Percentiles rank a stretch among this genome's conserved stretches.
These are phyloP conservation scores for Neopipo cinnamomea DNA, from an alignment of 2,113 vertebrate genomes.

Conservation along the genomic window DNA sequence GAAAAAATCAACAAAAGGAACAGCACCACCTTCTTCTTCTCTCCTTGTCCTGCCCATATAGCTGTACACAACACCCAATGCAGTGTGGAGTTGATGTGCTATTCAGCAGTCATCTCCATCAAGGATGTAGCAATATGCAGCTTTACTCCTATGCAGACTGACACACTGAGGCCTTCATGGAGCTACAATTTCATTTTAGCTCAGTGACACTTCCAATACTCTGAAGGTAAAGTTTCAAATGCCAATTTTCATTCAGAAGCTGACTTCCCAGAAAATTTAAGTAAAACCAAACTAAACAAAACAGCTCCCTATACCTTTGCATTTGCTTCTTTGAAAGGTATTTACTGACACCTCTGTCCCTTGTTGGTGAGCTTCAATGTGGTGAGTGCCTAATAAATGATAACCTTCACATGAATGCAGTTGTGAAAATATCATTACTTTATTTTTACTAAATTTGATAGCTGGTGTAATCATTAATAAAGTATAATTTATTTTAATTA, in stretches of 20 bases:
- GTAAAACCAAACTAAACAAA: neutral
- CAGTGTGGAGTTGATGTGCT: neutral
- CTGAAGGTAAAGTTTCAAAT: neutral
- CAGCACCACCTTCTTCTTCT: neutral
- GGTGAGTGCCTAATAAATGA: neutral
- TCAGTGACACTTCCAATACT: rapidly evolving
- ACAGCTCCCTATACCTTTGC: neutral
- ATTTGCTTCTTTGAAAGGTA: neutral
- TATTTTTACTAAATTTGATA: neutral
- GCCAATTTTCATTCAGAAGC: neutral
- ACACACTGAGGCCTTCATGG: neutral
- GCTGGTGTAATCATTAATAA: neutral
- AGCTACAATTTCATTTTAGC: neutral
- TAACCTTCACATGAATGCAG: neutral
- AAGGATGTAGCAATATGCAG: neutral
- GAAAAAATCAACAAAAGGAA: neutral
- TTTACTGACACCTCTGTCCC: neutral
- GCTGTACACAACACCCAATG: neutral
- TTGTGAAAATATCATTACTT: neutral
- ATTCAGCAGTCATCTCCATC: neutral
- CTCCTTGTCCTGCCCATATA: rapidly evolving
- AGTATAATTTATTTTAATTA: neutral
- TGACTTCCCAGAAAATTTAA: neutral
- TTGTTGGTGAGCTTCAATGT: neutral
- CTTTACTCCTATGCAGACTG: neutral